Evolutionary conservation across 2,113 vertebrate genomes (phyloP).

Genomic region (Pelobates fuscus): DNA sequence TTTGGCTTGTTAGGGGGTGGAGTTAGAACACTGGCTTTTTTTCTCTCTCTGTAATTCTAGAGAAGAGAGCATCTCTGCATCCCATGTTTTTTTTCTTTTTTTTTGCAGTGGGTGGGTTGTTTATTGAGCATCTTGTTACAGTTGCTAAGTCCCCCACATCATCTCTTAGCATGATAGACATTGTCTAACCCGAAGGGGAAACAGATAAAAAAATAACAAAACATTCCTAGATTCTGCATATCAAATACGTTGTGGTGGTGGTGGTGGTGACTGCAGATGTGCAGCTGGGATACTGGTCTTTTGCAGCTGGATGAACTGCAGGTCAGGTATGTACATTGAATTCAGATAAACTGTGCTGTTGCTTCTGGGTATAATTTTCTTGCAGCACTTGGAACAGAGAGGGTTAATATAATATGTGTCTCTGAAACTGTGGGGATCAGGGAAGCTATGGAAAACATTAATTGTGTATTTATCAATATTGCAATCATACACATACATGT

Average conservation of each 20-base stretch:
- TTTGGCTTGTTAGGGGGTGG: not conserved
- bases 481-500: too few relatives aligned
- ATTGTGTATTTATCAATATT: too few relatives aligned
- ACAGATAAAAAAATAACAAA: too few relatives aligned
- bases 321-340: not conserved
- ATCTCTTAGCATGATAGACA: slow-evolving; percentile 6
- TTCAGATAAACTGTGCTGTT: not conserved
- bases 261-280: not conserved
- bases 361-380: not conserved
- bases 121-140: not conserved
- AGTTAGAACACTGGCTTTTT: not conserved
- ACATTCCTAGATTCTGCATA: not conserved
- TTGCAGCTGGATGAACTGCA: not conserved
- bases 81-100: not conserved
- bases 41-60: too few relatives aligned
- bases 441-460: too few relatives aligned
- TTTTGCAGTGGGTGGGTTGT: not conserved
- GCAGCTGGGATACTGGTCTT: not conserved
- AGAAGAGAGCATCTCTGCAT: too few relatives aligned
- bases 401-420: not conserved
- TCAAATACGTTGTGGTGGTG: not conserved
- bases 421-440: too few relatives aligned
- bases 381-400: not conserved
- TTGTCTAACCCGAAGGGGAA: not conserved
- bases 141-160: slow-evolving; percentile 3